Percentiles rank a stretch among this genome's conserved stretches.
These are phyloP conservation scores for Trinorchestia longiramus DNA, from an alignment of 1,140 invertebrate species.

Conservation along the genomic window DNA sequence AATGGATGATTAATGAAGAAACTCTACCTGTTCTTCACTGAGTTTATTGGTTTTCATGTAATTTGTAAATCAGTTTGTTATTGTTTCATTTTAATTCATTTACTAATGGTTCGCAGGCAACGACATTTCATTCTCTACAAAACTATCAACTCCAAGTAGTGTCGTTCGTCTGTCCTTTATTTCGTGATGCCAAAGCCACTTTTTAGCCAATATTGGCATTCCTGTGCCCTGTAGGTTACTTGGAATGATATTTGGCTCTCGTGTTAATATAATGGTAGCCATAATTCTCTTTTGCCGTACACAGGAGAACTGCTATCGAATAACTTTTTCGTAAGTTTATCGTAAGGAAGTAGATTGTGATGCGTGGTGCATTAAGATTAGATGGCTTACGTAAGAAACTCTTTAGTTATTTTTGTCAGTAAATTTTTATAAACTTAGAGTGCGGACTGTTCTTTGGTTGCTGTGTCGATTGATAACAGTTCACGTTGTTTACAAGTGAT, in stretches of 20 bases:
- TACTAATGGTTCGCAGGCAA: background rate
- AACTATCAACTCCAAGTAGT: background rate
- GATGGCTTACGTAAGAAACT: background rate
- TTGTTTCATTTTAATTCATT: background rate
- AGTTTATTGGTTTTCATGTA: background rate
- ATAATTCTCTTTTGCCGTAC: background rate
- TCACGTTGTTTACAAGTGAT: background rate
- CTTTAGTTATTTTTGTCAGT: background rate
- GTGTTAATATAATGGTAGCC: background rate
- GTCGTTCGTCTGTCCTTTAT: background rate
- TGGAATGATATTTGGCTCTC: slow-evolving; percentile 5
- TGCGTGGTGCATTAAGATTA: slow-evolving; percentile 2
- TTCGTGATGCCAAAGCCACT: slow-evolving; percentile 46
- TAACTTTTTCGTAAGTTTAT: background rate
- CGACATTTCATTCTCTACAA: background rate
- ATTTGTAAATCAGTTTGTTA: background rate
- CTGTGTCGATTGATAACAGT: background rate
- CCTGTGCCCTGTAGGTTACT: background rate
- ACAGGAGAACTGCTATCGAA: slow-evolving; percentile 1
- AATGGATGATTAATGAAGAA: background rate
- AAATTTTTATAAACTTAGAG: background rate
- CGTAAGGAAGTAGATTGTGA: slow-evolving; percentile 7
- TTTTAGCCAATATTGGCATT: slow-evolving; percentile 29
- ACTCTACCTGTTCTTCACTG: background rate
- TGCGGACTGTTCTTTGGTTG: background rate